Base-by-base conservation (phyloP, 64 coral and sea anemone species). In the Pachyseris speciosa region DNA sequence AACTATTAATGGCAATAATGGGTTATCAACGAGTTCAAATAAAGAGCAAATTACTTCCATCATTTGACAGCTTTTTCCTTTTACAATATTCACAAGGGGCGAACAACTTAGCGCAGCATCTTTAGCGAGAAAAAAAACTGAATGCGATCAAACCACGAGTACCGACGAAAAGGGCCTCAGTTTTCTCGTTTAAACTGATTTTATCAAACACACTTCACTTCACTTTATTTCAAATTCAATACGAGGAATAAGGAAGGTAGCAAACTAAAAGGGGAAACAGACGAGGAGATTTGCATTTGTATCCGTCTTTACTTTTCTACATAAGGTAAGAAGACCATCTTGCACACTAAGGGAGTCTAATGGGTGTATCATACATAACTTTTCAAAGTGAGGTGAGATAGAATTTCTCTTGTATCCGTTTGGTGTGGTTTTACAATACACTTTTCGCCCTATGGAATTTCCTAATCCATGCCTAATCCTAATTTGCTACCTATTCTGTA, bases 11-110 rank as follows among this genome's bases (percentile, higher is more conserved):
- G 20, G 30, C 45, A 80, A 80, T 37, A 60, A 60, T 60, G 51
- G 77, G 19, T 57, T 25, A 57, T 60, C 40, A 40, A 26, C 11
- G n/a, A 80, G 53, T 60, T 39, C 77, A 80, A 80, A 80, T 80
- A 60, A 80, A 40, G 22, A 38, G 52, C 8, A 61, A 80, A 80
- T 80, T 80, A 52, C 77, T 80, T 37, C 77, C 77, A 80, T 58
- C 38, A 61, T 38, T 61, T 80, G 77, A 80, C 77, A 80, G 19
- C 50, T 80, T 80, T 80, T 61, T 80, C 51, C 52, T 80, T 60
- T 40, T 37, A 61, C 0, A 80, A 36, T 22, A 22, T 80, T 47
- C 52, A 80, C 51, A 80, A 80, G 27, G 26, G 24, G 44, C 0
- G 33, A 60, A 39, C 45, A 80, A 80, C 59, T 61, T 39, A 36